Evolutionary conservation across 2,888 invertebrate species (phyloP).

Genomic region (Phasia obesa): DNA sequence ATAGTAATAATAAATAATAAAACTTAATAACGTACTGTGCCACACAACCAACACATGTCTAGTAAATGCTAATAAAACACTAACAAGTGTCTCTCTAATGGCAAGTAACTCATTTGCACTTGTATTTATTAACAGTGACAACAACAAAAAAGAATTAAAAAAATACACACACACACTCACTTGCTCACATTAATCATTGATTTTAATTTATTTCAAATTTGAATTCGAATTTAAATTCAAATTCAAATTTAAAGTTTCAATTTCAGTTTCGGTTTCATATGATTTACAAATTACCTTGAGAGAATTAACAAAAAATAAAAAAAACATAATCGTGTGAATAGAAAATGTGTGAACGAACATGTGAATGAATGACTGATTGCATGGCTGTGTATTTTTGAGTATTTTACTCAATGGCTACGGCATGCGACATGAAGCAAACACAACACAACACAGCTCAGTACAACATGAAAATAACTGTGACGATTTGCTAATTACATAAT

Average conservation of each 20-base stretch:
- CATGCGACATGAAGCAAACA: constrained; percentile 52
- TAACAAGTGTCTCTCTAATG: constrained; percentile 47
- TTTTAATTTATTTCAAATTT: constrained; percentile 48
- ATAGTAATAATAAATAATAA: background rate
- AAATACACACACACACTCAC: background rate
- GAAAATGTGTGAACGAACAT: constrained; percentile 44
- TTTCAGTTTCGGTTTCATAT: constrained; percentile 45
- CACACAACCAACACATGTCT: constrained; percentile 65
- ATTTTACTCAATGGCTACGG: constrained; percentile 35
- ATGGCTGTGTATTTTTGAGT: background rate
- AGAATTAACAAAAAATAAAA: constrained; percentile 23
- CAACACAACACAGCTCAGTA: constrained; percentile 26
- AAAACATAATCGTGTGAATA: constrained; percentile 54
- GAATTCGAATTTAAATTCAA: constrained; percentile 11
- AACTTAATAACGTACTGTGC: constrained; percentile 19
- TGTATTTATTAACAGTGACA: constrained; percentile 6
- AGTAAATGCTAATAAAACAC: constrained; percentile 34
- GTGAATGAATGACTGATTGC: constrained; percentile 25
- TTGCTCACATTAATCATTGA: constrained; percentile 25
- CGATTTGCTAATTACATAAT: constrained; percentile 79
- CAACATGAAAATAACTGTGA: constrained; percentile 59
- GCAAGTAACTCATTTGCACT: constrained; percentile 12
- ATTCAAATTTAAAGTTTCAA: constrained; percentile 54
- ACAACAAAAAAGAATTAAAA: constrained; percentile 3
- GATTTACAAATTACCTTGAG: constrained; percentile 70